These are phyloP conservation scores for Ophion costatus DNA, from an alignment of 2,888 invertebrate species.

Conservation along the genomic window DNA sequence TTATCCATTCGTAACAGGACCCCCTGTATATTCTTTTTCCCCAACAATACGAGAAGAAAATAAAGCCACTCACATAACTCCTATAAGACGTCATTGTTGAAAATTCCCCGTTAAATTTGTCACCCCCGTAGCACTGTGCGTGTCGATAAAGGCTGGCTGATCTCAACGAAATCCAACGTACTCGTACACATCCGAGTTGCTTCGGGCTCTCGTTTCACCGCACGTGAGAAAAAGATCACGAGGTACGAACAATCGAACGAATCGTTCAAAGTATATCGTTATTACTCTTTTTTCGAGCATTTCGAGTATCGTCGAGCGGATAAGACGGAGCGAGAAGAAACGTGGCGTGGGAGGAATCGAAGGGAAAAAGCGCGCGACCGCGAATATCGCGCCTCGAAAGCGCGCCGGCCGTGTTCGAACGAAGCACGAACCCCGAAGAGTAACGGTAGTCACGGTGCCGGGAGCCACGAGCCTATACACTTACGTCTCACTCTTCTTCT, in stretches of 20 bases:
- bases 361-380: constrained; percentile 70
- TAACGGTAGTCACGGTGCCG: constrained; percentile 77
- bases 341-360: constrained; percentile 7
- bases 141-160: background rate
- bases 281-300: constrained; percentile 50
- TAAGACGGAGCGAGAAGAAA: constrained; percentile 9
- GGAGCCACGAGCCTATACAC: constrained; percentile 73
- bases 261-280: constrained; percentile 29
- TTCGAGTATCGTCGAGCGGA: constrained; percentile 28
- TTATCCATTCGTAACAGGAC: no score
- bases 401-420: constrained; percentile 78
- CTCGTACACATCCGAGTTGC: background rate
- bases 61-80: constrained; percentile 80
- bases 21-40: no score
- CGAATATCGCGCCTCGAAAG: constrained; percentile 69
- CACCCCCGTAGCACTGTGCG: constrained; percentile 48
- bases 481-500: constrained; percentile 67
- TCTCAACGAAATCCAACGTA: constrained; percentile 22
- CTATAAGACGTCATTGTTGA: constrained; percentile 79
- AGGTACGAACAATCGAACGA: constrained; percentile 53
- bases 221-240: constrained; percentile 58
- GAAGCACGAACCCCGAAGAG: constrained; percentile 80
- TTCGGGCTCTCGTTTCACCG: constrained; percentile 31
- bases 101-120: constrained; percentile 52
- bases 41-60: background rate